Base-by-base conservation (phyloP, 2,797 vertebrate genomes). In the Chelidonichthys spinosus region DNA sequence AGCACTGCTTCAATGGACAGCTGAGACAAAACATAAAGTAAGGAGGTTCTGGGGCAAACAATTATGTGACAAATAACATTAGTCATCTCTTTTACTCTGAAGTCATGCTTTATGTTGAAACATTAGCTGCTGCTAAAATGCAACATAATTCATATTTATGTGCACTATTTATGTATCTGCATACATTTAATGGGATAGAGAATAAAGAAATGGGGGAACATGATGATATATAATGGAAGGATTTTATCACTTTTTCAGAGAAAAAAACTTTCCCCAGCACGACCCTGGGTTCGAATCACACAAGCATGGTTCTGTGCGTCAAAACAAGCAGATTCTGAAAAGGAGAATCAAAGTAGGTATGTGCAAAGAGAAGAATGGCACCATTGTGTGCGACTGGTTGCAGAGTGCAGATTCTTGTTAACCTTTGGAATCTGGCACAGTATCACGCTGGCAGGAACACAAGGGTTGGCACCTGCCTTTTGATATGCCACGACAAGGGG, bases 401-500 rank as follows among this genome's bases (percentile, higher is more conserved):
- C 83, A 90, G 79, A 85, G 85, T 85, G 89, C 86, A 89, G 87
- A 89, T 90, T 88, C 89, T 87, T 87, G 84, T 92, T 93, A 90
- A 90, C 88, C 89, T 90, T 93, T 89, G 85, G 85, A 90, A 89
- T 92, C 81, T 92, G 89, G 85, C 90, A 72, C 33, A 5, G 69
- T 55, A 73, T 83, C 78, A 62, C 74, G 55, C 81, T 92, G 92
- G 90, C 90, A 87, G 39, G 13, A 55, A 79, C 63, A 84, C 87
- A 90, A 85, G 78, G 84, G 61, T 71, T 92, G 91, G 84, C 92
- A 92, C 89, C 87, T 92, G 78, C 78, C 65, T 49, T 54, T 76
- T 89, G 86, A 90, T 87, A 81, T 76, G 85, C 83, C 85, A 65
- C 65, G 75, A 87, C 85, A 85, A 72, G 76, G 79, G 85, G 74